Evolutionary conservation across 2,113 vertebrate genomes (phyloP).

Genomic region (Lophotis ruficrista): DNA sequence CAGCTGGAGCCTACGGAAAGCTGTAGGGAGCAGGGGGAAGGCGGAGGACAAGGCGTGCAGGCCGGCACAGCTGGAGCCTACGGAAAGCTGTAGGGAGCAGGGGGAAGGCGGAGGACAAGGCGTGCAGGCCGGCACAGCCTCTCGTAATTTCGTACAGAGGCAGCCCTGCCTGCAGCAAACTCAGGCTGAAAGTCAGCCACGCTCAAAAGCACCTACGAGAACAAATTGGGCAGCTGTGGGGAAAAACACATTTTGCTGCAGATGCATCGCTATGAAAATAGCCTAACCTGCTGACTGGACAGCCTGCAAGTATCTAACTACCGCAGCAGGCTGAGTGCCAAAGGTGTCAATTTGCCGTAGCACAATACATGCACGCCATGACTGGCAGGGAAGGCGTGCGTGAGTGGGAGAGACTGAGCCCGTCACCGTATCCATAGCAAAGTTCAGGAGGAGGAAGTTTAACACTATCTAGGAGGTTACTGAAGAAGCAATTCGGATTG

Average conservation of each 20-base stretch:
- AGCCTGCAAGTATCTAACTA: neutral
- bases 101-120: neutral
- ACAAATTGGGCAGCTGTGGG: neutral
- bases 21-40: neutral
- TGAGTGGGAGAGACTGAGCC: neutral
- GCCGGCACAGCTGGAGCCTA: neutral
- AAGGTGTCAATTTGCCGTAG: neutral
- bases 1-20: conserved; percentile 31
- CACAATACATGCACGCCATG: accelerated
- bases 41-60: neutral
- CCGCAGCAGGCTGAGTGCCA: neutral
- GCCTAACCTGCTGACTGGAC: neutral
- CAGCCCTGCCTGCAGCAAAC: neutral
- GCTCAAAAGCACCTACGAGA: neutral
- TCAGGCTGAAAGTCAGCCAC: neutral
- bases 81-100: neutral
- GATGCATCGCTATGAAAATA: neutral
- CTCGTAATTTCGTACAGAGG: neutral
- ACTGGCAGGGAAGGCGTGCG: accelerated
- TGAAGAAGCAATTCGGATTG: neutral
- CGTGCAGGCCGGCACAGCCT: neutral
- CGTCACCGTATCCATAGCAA: neutral
- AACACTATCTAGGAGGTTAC: neutral
- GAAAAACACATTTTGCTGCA: neutral
- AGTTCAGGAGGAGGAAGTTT: neutral